Evolutionary conservation across 2,888 invertebrate species (phyloP), one percentile per base, ranked within the genome.

Genomic region (Fragum whitleyi): DNA sequence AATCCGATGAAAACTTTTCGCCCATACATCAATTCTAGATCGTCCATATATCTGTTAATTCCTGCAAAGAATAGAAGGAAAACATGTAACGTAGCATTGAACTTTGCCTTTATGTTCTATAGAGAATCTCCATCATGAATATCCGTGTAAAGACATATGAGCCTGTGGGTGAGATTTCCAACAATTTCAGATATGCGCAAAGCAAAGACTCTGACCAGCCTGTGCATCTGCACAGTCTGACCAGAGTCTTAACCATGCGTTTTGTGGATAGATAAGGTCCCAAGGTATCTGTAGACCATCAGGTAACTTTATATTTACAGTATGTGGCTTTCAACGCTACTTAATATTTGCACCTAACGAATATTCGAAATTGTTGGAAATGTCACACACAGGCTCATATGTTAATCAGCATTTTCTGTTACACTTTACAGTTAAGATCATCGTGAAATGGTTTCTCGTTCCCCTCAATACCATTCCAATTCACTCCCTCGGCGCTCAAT

Each of bases 21-120:
- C 6, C 61, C 32, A 21, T 61, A 61, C 61, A 61, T 61, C 61
- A 61, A 2, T 32, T 61, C 61, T n/a, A 61, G n/a, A 32, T 61
- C 32, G n/a, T 32, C 61, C 29, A 61, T 61, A 21, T 32, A 61
- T 19, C 32, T 29, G 32, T 61, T 19, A 1, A 61, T 32, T 16
- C 61, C 61, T 61, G 61, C 11, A 1, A 61, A 26, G n/a, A 53
- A n/a, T 26, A 16, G 7, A 59, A 59, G 23, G 2, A 26, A 26
- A 28, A 23, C 53, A 53, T n/a, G 9, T 9, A 6, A n/a, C 53
- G 6, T 53, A 6, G n/a, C n/a, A 42, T 11, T 42, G 42, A 11
- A 16, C 42, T 42, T 42, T n/a, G n/a, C 42, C 7, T 11, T 11
- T 42, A 42, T 42, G 11, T 42, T 42, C 42, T 11, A 42, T 16